Conservation (phyloP, 53 echinoderm and acorn worm genomes). For the Apostichopus leukothele region DNA sequence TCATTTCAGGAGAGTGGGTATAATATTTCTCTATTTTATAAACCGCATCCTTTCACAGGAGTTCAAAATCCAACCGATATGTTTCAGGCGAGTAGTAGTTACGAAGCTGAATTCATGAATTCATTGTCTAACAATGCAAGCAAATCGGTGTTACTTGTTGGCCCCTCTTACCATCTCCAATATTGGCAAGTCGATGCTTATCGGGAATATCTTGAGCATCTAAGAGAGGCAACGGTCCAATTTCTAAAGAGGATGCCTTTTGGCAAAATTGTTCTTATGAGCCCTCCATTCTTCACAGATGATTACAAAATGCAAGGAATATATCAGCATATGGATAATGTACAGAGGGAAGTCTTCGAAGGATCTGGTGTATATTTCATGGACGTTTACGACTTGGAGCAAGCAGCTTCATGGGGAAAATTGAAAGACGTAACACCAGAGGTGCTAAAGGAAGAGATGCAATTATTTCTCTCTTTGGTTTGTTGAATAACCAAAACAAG, state of each 20-base stretch:
- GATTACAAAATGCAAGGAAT: not conserved
- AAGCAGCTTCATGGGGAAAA: not conserved
- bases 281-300: not conserved
- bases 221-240: not conserved
- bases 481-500: not conserved
- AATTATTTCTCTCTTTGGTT: slow-evolving; percentile 11
- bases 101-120: not conserved
- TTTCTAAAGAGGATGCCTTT: slow-evolving; percentile 9
- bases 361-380: slow-evolving; percentile 18
- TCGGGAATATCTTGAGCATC: not conserved
- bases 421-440: not conserved
- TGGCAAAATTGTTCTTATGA: not conserved
- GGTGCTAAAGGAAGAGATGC: slow-evolving; percentile 15
- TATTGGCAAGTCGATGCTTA: not conserved
- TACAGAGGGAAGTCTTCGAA: not conserved
- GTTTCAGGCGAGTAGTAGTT: not conserved
- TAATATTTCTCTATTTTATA: not conserved
- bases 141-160: not conserved
- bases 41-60: not conserved
- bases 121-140: not conserved
- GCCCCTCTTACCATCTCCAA: not conserved
- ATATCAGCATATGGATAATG: slow-evolving; percentile 1
- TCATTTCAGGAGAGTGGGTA: not conserved
- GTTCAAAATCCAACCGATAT: not conserved
- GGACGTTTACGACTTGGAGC: slow-evolving; percentile 33